Evolutionary conservation across 2,888 invertebrate species (phyloP).

Genomic region (Yponomeuta malinellus): DNA sequence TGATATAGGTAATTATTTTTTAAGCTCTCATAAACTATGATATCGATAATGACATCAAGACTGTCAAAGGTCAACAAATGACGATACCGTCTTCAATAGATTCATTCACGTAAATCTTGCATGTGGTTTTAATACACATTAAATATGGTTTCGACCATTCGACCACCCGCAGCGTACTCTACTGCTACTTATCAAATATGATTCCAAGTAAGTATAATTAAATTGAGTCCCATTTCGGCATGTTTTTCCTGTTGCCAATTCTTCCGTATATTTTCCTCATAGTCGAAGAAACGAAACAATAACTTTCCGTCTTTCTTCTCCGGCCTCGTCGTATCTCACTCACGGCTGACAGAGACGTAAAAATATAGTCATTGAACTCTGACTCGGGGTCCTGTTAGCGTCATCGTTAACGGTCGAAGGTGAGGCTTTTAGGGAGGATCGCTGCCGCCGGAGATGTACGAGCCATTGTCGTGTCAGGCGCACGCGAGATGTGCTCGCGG

Average conservation of each 20-base stretch:
- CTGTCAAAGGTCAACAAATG: background rate
- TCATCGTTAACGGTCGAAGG: constrained; percentile 13
- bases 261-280: too few relatives aligned
- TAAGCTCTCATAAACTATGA: background rate
- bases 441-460: constrained; percentile 43
- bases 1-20: background rate
- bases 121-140: background rate
- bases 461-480: constrained; percentile 57
- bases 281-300: too few relatives aligned
- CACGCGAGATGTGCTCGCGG: constrained; percentile 23
- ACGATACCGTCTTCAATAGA: background rate
- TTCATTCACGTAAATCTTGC: background rate
- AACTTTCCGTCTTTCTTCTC: background rate
- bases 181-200: too few relatives aligned
- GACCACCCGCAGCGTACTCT: background rate
- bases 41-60: background rate
- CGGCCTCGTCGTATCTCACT: background rate
- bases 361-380: constrained; percentile 3
- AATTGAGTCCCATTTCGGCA: too few relatives aligned
- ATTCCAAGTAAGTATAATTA: too few relatives aligned
- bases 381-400: constrained; percentile 4
- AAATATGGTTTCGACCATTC: background rate
- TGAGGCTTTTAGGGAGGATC: constrained; percentile 28
- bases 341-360: background rate
- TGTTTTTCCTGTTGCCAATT: too few relatives aligned